phyloP scores from a whole-genome alignment of 1,140 invertebrate genomes.

The Lepeophtheirus salmonis region DNA sequence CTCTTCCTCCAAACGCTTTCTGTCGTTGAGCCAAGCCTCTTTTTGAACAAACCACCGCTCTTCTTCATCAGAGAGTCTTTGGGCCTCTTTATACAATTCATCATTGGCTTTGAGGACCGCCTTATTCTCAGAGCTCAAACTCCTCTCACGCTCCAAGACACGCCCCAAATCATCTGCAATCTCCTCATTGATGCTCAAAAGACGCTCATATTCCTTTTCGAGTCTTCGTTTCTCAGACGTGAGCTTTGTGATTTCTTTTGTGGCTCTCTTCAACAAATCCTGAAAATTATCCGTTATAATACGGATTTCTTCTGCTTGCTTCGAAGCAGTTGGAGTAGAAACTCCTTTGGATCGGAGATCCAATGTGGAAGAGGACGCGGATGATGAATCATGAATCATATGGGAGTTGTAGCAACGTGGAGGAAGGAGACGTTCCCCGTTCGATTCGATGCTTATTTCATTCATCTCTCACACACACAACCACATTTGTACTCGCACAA shows the following conservation, averaged over 20 bases:
- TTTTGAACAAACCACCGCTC: not conserved
- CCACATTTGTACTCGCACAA: no score
- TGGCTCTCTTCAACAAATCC: not conserved
- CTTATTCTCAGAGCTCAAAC: not conserved
- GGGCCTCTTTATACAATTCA: slow-evolving; percentile 10
- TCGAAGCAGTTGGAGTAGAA: not conserved
- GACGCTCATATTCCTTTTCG: slow-evolving; percentile 1
- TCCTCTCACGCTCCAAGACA: not conserved
- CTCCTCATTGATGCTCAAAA: slow-evolving; percentile 11
- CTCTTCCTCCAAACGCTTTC: not conserved
- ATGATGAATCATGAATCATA: not conserved
- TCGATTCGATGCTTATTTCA: not conserved
- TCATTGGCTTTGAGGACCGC: slow-evolving; percentile 4
- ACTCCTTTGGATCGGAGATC: not conserved
- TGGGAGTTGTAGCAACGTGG: not conserved
- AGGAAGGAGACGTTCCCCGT: not conserved
- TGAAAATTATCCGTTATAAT: slow-evolving; percentile 6
- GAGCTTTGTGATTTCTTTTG: not conserved
- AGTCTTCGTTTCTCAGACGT: not conserved
- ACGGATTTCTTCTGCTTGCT: slow-evolving; percentile 7
- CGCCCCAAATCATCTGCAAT: not conserved
- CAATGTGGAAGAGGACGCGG: not conserved
- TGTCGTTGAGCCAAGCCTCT: not conserved
- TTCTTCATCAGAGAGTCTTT: slow-evolving; percentile 6
- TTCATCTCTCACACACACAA: no score